Evolutionary conservation across 2,113 vertebrate genomes (phyloP).

Genomic region (Pollachius pollachius): DNA sequence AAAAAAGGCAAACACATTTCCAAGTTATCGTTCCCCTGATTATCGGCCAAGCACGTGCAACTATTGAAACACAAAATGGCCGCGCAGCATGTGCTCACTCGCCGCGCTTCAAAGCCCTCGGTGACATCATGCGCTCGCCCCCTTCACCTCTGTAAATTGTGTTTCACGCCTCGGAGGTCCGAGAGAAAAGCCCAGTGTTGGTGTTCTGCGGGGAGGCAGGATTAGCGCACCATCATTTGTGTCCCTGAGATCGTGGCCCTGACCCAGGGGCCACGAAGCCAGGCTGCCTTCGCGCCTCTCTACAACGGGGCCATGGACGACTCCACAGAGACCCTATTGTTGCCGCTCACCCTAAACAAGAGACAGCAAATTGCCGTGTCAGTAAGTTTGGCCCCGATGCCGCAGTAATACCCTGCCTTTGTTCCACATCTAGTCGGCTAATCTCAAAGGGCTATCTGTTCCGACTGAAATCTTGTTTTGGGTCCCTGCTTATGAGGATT

Average conservation of each 20-base stretch:
- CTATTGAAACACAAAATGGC: not conserved
- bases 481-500: not conserved
- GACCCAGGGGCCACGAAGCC: slow-evolving; percentile 81
- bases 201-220: slow-evolving; percentile 66
- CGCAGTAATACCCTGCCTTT: slow-evolving; percentile 76
- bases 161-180: slow-evolving; percentile 62
- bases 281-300: slow-evolving; percentile 76
- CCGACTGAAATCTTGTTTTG: not conserved
- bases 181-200: slow-evolving; percentile 72
- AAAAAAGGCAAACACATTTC: not conserved
- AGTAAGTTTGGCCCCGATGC: slow-evolving; percentile 77
- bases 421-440: slow-evolving; percentile 58
- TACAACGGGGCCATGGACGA: slow-evolving; percentile 70
- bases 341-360: slow-evolving; percentile 74
- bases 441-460: slow-evolving; percentile 13
- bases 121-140: slow-evolving; percentile 39
- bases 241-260: slow-evolving; percentile 73
- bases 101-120: slow-evolving; percentile 11
- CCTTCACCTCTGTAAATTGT: slow-evolving; percentile 63
- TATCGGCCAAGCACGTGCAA: slow-evolving; percentile 7
- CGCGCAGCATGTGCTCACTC: not conserved
- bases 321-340: slow-evolving; percentile 79
- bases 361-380: slow-evolving; percentile 86
- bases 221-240: slow-evolving; percentile 86
- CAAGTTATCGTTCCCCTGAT: not conserved